Conservation (phyloP, 2,888 invertebrate genomes). For the Polydesmus complanatus region DNA sequence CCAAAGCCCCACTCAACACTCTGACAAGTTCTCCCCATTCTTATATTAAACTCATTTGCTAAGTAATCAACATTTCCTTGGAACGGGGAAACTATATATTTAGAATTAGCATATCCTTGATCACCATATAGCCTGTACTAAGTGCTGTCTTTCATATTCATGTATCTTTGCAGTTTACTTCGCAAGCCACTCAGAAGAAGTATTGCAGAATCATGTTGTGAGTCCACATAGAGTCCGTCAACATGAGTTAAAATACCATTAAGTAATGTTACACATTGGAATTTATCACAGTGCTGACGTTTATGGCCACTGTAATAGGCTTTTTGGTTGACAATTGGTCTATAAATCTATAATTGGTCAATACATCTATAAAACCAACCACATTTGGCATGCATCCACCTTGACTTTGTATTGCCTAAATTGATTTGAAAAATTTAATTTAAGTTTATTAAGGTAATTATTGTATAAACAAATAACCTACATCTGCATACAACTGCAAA, state of each 20-base stretch:
- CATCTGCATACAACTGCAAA: background rate
- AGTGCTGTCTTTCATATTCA: background rate
- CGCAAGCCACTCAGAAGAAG: conserved; percentile 11
- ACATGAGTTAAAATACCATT: conserved; percentile 18
- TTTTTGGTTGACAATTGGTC: background rate
- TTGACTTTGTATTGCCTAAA: background rate
- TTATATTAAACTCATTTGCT: conserved; percentile 16
- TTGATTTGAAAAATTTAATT: background rate
- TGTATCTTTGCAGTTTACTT: background rate
- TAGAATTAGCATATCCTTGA: background rate
- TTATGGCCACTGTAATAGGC: conserved; percentile 13
- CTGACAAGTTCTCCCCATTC: conserved; percentile 13
- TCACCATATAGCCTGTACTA: conserved; percentile 10
- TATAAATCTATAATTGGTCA: background rate
- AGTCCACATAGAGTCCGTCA: conserved; percentile 16
- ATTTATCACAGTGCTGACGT: background rate
- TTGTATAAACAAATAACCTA: background rate
- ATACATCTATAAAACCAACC: background rate
- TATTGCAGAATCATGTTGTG: conserved; percentile 15
- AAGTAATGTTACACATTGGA: conserved; percentile 7
- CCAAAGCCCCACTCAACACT: conserved; percentile 18
- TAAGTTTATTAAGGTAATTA: background rate
- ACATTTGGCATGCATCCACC: background rate
- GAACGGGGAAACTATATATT: background rate
- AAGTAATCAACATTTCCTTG: conserved; percentile 4